These are phyloP conservation scores for Aphrophora alni DNA, from an alignment of 2,888 invertebrate species.

Conservation along the genomic window DNA sequence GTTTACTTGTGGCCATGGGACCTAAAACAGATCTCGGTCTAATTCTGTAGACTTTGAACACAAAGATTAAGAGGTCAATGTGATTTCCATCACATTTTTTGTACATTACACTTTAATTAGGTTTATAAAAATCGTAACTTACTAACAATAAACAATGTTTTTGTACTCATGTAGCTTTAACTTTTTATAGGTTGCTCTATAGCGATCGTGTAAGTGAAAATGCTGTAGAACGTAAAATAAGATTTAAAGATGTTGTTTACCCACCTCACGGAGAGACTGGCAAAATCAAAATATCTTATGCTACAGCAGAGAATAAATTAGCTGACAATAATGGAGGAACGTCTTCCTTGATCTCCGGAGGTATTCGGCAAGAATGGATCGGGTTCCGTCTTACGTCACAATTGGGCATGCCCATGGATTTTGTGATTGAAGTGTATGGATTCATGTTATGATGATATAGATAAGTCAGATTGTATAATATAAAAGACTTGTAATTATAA, in stretches of 20 bases:
- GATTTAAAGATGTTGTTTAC: background rate
- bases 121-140: too few relatives aligned
- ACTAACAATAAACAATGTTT: too few relatives aligned
- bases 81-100: too few relatives aligned
- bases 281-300: background rate
- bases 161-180: too few relatives aligned
- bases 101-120: too few relatives aligned
- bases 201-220: background rate
- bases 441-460: background rate
- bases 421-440: background rate
- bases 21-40: too few relatives aligned
- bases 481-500: too few relatives aligned
- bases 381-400: background rate
- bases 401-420: background rate
- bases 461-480: too few relatives aligned
- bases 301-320: background rate
- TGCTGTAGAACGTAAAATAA: background rate
- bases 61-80: too few relatives aligned
- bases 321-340: background rate
- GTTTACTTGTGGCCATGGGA: too few relatives aligned
- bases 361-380: background rate
- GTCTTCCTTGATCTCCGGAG: background rate
- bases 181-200: background rate
- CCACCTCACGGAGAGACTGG: background rate
- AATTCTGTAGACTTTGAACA: too few relatives aligned